Percentiles rank a stretch among this genome's conserved stretches.
These are phyloP conservation scores for Hucho hucho DNA, from an alignment of 2,113 vertebrate species.

Conservation along the genomic window DNA sequence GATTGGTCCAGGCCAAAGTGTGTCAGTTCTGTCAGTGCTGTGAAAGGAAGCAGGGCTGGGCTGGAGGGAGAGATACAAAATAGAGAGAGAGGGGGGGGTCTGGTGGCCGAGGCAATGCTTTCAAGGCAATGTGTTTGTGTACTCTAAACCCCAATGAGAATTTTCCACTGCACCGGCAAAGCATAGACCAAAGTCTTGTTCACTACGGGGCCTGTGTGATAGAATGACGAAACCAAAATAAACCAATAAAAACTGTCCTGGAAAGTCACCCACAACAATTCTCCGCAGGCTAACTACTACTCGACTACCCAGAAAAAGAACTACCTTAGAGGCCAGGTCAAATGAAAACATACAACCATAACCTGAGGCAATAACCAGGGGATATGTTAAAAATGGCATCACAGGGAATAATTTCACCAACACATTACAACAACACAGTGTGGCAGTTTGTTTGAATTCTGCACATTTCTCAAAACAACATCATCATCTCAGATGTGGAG, in stretches of 20 bases:
- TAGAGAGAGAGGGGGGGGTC: not conserved
- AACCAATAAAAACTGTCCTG: conserved; percentile 56
- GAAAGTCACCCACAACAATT: conserved; percentile 48
- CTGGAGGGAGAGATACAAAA: not conserved
- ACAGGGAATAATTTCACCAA: not conserved
- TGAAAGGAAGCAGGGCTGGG: not conserved
- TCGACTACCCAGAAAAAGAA: not conserved
- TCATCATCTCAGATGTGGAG: not conserved
- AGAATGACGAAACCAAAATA: conserved; percentile 47
- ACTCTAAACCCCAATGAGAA: conserved; percentile 65
- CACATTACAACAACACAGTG: not conserved
- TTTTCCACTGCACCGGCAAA: conserved; percentile 66
- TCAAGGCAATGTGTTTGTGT: conserved; percentile 49
- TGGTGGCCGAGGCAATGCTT: conserved; percentile 44
- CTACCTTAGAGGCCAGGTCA: not conserved
- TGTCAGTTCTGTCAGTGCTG: conserved; percentile 50
- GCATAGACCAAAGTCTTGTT: conserved; percentile 60
- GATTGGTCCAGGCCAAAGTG: conserved; percentile 66
- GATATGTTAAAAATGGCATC: not conserved
- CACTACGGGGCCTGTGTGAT: conserved; percentile 31
- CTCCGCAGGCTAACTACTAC: conserved; percentile 10
- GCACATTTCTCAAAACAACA: not conserved
- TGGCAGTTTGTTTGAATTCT: not conserved
- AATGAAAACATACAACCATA: not conserved
- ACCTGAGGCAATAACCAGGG: not conserved